Evolutionary conservation across 2,888 invertebrate species (phyloP), one percentile per base, ranked within the genome.

Genomic region (Platypus cylindrus): DNA sequence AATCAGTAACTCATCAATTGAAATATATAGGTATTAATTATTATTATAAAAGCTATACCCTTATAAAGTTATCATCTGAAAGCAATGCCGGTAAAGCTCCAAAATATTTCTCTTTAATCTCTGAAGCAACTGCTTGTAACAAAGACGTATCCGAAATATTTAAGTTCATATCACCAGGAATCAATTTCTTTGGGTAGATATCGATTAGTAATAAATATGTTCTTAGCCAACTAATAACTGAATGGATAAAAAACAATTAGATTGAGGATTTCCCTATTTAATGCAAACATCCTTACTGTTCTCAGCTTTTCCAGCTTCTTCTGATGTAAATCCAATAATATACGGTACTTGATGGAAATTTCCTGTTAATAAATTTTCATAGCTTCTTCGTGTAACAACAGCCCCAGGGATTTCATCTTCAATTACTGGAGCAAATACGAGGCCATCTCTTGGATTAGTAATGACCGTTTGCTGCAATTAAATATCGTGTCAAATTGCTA

Each of bases 251-350:
- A 26, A 30, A 15, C n/a, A 20, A 12, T 5, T 23, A 22, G 28
- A 11, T 14, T 12, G 8, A 26, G 17, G 3, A 18, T 14, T 11
- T 9, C 5, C 17, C 17, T 18, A 18, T 4, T 2, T 13, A 15
- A 22, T 2, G 3, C 3, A 24, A 23, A 23, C 14, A 26, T 18
- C 34, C 38, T 30, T 38, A 41, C 43, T 14, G 24, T 35, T 13
- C 5, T 27, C 23, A 29, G 42, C 35, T 16, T 7, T 17, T 14
- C 31, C 34, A 26, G 17, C 43, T 38, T 35, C 47, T 29, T 44
- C 25, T 5, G 41, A 42, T 7, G 64, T 68, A 43, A 65, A 68
- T 3, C 70, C 70, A 3, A 70, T 65, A 61, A 70, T 65, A 1
- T 66, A 46, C 3, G 69, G 68, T 20, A 69, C 41, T 34, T 34